phyloP scores from a whole-genome alignment of 2,888 invertebrate genomes.

The Neoscelio sp. region DNA sequence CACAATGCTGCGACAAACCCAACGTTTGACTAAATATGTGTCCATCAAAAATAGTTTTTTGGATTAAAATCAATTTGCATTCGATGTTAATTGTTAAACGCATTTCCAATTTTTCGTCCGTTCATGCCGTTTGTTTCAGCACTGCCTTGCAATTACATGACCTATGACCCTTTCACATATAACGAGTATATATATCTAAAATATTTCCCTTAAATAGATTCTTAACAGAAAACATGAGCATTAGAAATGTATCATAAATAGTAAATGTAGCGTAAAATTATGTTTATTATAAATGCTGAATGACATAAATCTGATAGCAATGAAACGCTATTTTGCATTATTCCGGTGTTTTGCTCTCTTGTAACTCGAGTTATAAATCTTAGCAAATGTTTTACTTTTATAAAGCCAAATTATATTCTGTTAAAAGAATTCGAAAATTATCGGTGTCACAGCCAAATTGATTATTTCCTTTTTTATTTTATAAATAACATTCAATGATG shows the following conservation, averaged over 20 bases:
- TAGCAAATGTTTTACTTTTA: conserved; percentile 24
- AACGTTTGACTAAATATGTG: conserved; percentile 2
- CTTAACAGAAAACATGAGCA: conserved; percentile 55
- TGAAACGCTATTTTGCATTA: conserved; percentile 6
- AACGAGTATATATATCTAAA: conserved; percentile 52
- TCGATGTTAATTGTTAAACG: not conserved
- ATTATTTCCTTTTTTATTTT: too few relatives aligned
- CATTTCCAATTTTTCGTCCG: not conserved
- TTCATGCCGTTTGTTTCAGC: conserved; percentile 38
- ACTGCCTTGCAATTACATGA: conserved; percentile 34
- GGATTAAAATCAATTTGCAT: not conserved
- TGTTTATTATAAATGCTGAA: conserved; percentile 50
- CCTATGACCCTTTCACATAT: conserved; percentile 46
- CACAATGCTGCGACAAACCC: conserved; percentile 72
- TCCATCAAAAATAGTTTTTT: conserved; percentile 43
- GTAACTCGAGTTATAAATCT: conserved; percentile 17
- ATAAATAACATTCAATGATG: too few relatives aligned
- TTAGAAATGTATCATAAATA: conserved; percentile 51
- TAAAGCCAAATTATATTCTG: too few relatives aligned
- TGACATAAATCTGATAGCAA: conserved; percentile 38
- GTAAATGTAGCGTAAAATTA: conserved; percentile 39
- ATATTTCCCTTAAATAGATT: conserved; percentile 52
- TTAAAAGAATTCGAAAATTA: too few relatives aligned
- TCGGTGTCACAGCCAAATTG: too few relatives aligned
- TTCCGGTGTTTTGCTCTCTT: not conserved